These are phyloP conservation scores for Petroica traversi DNA, from an alignment of 2,113 vertebrate genomes.

Conservation along the genomic window DNA sequence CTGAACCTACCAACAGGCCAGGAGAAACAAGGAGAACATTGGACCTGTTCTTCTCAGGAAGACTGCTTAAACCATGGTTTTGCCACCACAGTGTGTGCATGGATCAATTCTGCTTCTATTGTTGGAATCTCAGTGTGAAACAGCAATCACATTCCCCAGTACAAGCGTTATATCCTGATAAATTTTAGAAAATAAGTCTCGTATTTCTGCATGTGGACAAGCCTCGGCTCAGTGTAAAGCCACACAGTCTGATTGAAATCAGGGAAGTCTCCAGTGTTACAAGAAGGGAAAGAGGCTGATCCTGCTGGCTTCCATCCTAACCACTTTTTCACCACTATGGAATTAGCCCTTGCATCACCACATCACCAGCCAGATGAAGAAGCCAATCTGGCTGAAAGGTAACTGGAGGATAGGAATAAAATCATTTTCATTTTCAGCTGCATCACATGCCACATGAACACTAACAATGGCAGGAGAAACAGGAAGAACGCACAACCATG, in stretches of 20 bases:
- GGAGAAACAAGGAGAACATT: neutral
- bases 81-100: accelerated
- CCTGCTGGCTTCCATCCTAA: neutral
- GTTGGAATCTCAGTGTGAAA: neutral
- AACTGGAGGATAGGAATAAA: neutral
- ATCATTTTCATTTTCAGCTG: neutral
- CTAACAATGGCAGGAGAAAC: neutral
- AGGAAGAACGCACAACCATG: neutral
- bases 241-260: neutral
- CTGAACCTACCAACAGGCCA: neutral
- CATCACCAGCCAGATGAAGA: neutral
- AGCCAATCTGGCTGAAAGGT: neutral
- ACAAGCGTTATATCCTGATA: neutral
- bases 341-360: neutral
- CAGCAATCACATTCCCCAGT: neutral
- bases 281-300: accelerated
- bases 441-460: neutral
- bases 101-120: neutral
- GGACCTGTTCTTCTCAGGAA: neutral
- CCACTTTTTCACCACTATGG: neutral
- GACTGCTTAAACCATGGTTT: neutral
- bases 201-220: neutral
- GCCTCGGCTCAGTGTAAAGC: neutral
- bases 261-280: neutral
- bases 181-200: neutral